Conservation (phyloP, 2,113 vertebrate genomes). For the Tetrao urogallus region DNA sequence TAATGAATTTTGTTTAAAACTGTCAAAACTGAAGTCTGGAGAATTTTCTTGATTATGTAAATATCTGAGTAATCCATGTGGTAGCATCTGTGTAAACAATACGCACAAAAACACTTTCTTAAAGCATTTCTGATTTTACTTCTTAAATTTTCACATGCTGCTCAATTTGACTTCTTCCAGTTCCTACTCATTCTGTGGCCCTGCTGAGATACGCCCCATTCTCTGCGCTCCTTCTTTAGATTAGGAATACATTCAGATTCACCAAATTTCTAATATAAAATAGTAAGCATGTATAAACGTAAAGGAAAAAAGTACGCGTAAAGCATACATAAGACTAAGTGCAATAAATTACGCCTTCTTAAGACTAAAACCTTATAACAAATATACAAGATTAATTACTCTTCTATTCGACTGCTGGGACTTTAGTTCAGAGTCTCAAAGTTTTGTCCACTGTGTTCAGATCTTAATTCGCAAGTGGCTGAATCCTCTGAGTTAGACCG, state of each 20-base stretch:
- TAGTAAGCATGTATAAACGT: not conserved
- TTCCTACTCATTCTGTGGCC: not conserved
- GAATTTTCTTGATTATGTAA: conserved; percentile 25
- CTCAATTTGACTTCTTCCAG: conserved; percentile 33
- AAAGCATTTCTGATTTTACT: conserved; percentile 12
- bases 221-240: not conserved
- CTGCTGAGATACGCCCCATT: not conserved
- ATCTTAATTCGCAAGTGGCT: not conserved
- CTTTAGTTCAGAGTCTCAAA: not conserved
- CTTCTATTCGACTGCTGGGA: not conserved
- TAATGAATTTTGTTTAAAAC: conserved; percentile 49
- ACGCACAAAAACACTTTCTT: not conserved
- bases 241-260: not conserved
- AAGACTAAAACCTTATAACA: not conserved
- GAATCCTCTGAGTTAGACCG: not conserved
- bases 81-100: conserved; percentile 28
- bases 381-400: not conserved
- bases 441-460: not conserved
- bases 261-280: not conserved
- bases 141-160: conserved; percentile 27
- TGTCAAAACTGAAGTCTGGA: conserved; percentile 49
- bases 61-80: conserved; percentile 41
- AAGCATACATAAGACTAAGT: not conserved
- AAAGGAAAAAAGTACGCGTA: not conserved
- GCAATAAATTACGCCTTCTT: not conserved